Conservation (phyloP, 23 tunicate species). For the Ciona savignyi region DNA sequence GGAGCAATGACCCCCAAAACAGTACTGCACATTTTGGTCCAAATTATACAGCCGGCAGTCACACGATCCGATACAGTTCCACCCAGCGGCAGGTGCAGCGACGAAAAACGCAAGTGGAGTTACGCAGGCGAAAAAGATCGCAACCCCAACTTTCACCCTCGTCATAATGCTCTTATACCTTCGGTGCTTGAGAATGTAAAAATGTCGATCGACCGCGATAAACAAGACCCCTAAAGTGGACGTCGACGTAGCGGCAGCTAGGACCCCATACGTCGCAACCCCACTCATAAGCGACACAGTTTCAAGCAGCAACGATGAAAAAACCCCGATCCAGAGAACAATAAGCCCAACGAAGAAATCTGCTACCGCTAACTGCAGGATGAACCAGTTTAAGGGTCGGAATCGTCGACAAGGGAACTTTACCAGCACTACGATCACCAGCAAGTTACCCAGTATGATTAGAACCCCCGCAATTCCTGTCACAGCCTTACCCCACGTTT, state of each 20-base stretch:
- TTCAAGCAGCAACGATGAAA: constrained; percentile 22
- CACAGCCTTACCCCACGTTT: constrained; percentile 64
- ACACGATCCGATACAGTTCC: constrained; percentile 48
- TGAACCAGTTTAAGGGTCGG: constrained; percentile 61
- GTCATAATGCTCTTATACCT: constrained; percentile 31
- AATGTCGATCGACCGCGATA: constrained; percentile 63
- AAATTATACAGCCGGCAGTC: constrained; percentile 54
- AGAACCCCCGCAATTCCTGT: constrained; percentile 29
- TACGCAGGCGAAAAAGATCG: constrained; percentile 21
- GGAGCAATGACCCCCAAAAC: constrained; percentile 56
- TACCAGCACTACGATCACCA: constrained; percentile 29
- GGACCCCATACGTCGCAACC: constrained; percentile 35
- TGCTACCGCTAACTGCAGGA: constrained; percentile 59
- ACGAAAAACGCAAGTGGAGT: constrained; percentile 42
- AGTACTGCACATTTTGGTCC: constrained; percentile 26
- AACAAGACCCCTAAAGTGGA: constrained; percentile 51
- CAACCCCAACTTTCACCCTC: background rate
- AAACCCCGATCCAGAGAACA: constrained; percentile 64
- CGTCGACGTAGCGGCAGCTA: constrained; percentile 60
- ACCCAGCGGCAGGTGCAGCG: constrained; percentile 45
- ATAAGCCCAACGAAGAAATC: constrained; percentile 46
- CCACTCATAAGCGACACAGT: constrained; percentile 36
- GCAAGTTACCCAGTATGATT: constrained; percentile 47
- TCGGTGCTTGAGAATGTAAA: constrained; percentile 46
- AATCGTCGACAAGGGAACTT: constrained; percentile 33